Evolutionary conservation across 2,888 invertebrate species (phyloP), one percentile per base, ranked within the genome.

Genomic region (Caradrina clavipalpis): DNA sequence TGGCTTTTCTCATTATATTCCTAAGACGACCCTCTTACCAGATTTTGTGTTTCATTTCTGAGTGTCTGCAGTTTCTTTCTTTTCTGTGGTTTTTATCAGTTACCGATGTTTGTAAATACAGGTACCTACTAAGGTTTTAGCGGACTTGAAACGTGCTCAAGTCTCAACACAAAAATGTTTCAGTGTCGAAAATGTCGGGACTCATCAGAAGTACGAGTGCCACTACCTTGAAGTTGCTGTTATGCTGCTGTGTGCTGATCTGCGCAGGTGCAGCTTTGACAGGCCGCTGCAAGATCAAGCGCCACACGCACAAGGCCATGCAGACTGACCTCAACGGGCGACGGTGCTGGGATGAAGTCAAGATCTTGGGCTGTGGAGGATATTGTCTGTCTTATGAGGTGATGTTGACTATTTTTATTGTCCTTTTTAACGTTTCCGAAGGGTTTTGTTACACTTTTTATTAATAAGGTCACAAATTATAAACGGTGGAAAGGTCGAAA

Each of bases 321-420:
- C 96, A 96, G 80, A 94, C 92, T 0, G 96, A 96, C 75, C 96
- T 97, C 55, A 96, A 96, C 62, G 98, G 98, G 0, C 96, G 97
- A 22, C 96, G 97, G 62, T 98, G 98, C 89, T 98, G 98, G 97
- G 98, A 98, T 83, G 96, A 97, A 66, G 97, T 98, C 2, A 97
- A 97, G 66, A 98, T 98, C 10, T 97, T 97, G 94, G 97, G 98
- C 0, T 98, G 98, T 88, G 98, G 98, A 97, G 98, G 98, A 58
- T 97, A 98, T 62, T 98, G 98, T 87, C 97, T 98, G 87, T 98
- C 98, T 0, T 97, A 98, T 88, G 98, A 98, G 97, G 98, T 98
- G 21, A n/a, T 2, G 11, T 7, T n/a, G 21, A 11, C 42, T 21
- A 42, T 42, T 45, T 45, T 45, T 11, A 39, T 13, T 13, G 39